phyloP scores from a whole-genome alignment of 2,113 vertebrate species.

The Daboia siamensis region DNA sequence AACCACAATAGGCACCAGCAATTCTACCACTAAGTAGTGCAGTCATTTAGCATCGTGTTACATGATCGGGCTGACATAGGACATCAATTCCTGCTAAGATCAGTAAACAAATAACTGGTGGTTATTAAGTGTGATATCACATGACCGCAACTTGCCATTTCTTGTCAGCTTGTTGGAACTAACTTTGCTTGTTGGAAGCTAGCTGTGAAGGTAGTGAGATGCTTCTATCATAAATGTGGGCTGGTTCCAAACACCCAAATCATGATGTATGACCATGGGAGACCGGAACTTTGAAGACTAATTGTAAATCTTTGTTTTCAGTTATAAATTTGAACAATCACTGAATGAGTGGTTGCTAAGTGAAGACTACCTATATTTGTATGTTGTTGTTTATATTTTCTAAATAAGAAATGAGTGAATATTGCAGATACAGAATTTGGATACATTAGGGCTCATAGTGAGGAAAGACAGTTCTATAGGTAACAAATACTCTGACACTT shows the following conservation, averaged over 20 bases:
- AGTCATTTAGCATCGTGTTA: not conserved
- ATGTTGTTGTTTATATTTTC: not conserved
- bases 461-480: not conserved
- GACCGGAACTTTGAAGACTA: not conserved
- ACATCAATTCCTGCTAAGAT: not conserved
- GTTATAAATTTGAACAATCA: not conserved
- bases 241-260: not conserved
- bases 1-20: not conserved
- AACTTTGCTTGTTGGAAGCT: not conserved
- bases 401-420: not conserved
- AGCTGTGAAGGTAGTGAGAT: not conserved
- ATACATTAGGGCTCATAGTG: not conserved
- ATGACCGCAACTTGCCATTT: not conserved
- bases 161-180: not conserved
- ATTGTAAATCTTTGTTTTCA: not conserved
- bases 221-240: not conserved
- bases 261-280: not conserved
- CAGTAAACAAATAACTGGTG: not conserved
- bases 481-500: not conserved
- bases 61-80: not conserved
- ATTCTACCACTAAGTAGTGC: not conserved
- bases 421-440: not conserved
- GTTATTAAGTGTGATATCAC: not conserved
- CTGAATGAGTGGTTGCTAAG: not conserved
- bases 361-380: not conserved